Conservation (phyloP, 2,113 vertebrate genomes). For the Rissa tridactyla region DNA sequence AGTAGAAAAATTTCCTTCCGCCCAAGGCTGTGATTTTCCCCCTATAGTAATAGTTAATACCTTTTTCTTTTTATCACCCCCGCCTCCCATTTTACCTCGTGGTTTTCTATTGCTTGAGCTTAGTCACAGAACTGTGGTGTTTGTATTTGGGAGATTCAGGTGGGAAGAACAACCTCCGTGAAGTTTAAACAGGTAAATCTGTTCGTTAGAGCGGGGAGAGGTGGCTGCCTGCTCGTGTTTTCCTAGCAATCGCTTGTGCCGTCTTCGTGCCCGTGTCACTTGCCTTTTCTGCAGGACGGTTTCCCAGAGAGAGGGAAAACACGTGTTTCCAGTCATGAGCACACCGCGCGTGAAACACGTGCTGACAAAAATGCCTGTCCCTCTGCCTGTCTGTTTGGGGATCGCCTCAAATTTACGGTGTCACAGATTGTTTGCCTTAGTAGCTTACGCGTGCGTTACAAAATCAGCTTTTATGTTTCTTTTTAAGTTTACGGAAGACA, state of each 20-base stretch:
- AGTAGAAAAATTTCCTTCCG: background rate
- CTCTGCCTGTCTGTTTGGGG: background rate
- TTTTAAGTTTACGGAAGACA: background rate
- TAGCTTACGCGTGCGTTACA: background rate
- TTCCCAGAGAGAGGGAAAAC: background rate
- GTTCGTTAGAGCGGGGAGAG: background rate
- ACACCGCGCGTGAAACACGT: fast-evolving
- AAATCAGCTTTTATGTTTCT: background rate
- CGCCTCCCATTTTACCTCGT: background rate
- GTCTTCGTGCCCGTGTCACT: background rate
- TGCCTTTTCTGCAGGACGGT: background rate
- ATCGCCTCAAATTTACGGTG: background rate
- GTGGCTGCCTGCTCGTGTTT: background rate
- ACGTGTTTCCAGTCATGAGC: background rate
- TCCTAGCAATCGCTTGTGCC: background rate
- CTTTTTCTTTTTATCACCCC: background rate
- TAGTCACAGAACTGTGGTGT: background rate
- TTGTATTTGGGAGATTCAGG: background rate
- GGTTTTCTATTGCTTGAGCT: background rate
- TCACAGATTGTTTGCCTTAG: background rate
- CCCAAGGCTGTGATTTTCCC: background rate
- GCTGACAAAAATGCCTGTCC: background rate
- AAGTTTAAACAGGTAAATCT: background rate
- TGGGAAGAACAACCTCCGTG: background rate
- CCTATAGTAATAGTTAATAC: background rate